phyloP scores from a whole-genome alignment of 35 echinoderm and acorn worm species.

The Eucidaris tribuloides region DNA sequence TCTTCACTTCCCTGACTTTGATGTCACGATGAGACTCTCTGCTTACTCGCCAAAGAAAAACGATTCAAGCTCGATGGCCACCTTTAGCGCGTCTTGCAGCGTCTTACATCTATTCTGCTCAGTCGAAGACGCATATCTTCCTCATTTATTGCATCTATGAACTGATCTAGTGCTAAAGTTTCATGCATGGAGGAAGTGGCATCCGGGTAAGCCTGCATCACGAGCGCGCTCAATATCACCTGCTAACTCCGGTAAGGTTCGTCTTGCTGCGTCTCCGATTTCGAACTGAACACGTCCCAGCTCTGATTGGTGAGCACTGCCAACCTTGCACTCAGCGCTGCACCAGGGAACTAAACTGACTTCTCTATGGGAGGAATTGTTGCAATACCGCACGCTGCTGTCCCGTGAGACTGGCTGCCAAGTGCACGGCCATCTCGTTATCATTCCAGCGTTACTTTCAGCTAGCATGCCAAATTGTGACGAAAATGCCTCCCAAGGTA shows the following conservation, averaged over 20 bases:
- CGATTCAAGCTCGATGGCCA: constrained; percentile 49
- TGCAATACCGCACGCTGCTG: neutral
- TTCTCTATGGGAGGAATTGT: neutral
- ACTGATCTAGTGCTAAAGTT: constrained; percentile 44
- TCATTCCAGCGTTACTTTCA: constrained; percentile 47
- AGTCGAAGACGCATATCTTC: constrained; percentile 30
- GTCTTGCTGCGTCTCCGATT: neutral
- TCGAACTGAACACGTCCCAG: constrained; percentile 30
- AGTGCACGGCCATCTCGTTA: constrained; percentile 9
- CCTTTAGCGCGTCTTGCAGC: neutral
- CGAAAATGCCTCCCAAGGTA: constrained; percentile 29
- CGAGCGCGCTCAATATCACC: constrained; percentile 35
- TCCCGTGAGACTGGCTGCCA: constrained; percentile 38
- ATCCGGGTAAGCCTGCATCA: constrained; percentile 37
- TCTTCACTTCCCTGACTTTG: neutral
- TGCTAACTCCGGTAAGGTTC: constrained; percentile 29
- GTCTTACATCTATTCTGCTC: constrained; percentile 18
- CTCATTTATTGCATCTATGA: constrained; percentile 48
- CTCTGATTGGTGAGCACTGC: constrained; percentile 39
- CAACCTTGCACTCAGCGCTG: constrained; percentile 24
- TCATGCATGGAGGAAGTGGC: constrained; percentile 23
- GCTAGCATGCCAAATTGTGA: constrained; percentile 38
- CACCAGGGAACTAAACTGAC: neutral
- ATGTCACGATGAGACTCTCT: neutral
- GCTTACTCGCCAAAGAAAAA: constrained; percentile 25